These are phyloP conservation scores for Nesogale talazaci DNA, from an alignment of 2,113 vertebrate species.

Conservation along the genomic window DNA sequence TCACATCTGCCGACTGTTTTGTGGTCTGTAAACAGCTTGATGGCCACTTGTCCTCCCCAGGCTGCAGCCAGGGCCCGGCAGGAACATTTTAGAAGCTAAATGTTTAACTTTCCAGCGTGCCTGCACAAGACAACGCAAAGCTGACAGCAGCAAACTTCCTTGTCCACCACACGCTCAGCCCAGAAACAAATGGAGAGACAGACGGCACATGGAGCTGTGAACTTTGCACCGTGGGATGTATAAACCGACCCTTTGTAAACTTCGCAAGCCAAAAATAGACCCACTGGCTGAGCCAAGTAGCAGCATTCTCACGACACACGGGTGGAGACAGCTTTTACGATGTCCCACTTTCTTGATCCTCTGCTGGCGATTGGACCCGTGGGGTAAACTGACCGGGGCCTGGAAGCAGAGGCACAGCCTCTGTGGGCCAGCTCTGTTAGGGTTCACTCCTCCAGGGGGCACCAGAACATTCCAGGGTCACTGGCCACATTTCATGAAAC, in stretches of 20 bases:
- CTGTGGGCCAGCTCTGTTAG: conserved; percentile 33
- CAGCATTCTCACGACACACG: conserved; percentile 43
- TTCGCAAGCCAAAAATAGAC: conserved; percentile 70
- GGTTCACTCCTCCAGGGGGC: conserved; percentile 80
- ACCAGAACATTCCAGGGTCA: conserved; percentile 74
- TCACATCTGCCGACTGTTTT: conserved; percentile 80
- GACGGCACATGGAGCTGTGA: conserved; percentile 3
- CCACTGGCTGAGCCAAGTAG: conserved; percentile 41
- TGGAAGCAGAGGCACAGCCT: conserved; percentile 46
- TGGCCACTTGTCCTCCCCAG: conserved; percentile 71
- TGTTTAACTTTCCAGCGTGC: conserved; percentile 78
- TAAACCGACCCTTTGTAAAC: not conserved
- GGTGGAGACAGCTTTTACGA: not conserved
- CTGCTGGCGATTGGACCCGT: not conserved
- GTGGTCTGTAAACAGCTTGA: conserved; percentile 79
- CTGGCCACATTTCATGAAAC: conserved; percentile 64
- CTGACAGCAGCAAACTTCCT: conserved; percentile 74
- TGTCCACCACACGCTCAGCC: conserved; percentile 59
- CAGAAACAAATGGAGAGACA: conserved; percentile 55
- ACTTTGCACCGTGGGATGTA: conserved; percentile 53
- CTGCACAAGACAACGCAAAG: conserved; percentile 69
- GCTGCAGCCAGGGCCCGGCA: conserved; percentile 64
- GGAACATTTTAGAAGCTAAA: conserved; percentile 81
- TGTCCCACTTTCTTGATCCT: not conserved
- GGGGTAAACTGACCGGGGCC: conserved; percentile 5